Evolutionary conservation across 2,113 vertebrate species (phyloP).

Genomic region (Corydoras maculifer): DNA sequence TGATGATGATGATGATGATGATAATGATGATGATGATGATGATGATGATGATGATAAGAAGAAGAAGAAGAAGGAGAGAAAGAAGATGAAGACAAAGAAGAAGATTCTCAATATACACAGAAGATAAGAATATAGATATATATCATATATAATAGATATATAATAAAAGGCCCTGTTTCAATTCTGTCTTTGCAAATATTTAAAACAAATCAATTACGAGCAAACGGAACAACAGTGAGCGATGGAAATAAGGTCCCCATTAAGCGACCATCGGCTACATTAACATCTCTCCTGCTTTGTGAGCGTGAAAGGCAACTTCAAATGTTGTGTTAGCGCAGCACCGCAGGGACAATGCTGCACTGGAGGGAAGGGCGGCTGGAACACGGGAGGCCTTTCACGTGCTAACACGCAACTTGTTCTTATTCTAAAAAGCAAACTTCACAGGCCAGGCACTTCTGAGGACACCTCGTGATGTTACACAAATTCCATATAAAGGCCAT

Average conservation of each 20-base stretch:
- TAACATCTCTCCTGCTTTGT: constrained; percentile 46
- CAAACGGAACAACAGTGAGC: constrained; percentile 23
- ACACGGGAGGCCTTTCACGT: constrained; percentile 39
- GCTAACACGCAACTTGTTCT: constrained; percentile 43
- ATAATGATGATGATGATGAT: no score
- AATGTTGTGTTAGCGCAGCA: constrained; percentile 41
- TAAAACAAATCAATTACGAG: constrained; percentile 4
- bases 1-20: no score
- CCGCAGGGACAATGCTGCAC: constrained; percentile 38
- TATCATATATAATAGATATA: no score
- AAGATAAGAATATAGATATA: no score
- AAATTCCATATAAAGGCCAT: constrained; percentile 51
- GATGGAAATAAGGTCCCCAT: constrained; percentile 33
- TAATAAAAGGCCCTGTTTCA: no score
- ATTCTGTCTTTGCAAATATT: neutral
- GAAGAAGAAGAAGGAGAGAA: no score
- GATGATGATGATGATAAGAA: no score
- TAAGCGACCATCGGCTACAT: constrained; percentile 35
- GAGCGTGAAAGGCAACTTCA: constrained; percentile 44
- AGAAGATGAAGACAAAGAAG: no score
- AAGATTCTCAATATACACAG: no score
- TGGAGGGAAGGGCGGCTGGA: constrained; percentile 36
- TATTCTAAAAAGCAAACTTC: constrained; percentile 34
- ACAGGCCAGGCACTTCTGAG: constrained; percentile 34
- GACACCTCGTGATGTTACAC: constrained; percentile 40